phyloP scores from a whole-genome alignment of 1,140 invertebrate genomes.

The Drosophila miranda region DNA sequence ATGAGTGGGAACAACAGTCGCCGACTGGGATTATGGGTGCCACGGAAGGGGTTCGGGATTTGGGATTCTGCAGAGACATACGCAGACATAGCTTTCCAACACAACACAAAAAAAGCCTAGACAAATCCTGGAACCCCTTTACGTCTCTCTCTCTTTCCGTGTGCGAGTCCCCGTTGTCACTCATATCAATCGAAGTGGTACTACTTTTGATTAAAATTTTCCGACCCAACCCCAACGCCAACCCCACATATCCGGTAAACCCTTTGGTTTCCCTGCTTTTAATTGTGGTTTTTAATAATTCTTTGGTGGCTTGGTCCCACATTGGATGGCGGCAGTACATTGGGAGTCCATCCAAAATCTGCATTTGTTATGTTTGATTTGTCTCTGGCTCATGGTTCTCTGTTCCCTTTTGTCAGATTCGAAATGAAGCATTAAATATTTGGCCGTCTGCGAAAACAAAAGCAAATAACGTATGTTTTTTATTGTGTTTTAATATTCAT shows the following conservation, averaged over 20 bases:
- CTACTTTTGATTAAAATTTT: slow-evolving; percentile 80
- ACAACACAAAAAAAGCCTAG: slow-evolving; percentile 21
- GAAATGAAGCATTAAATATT: slow-evolving; percentile 78
- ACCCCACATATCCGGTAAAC: slow-evolving; percentile 4
- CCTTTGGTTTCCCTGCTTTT: slow-evolving; percentile 49
- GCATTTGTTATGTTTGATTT: slow-evolving; percentile 65
- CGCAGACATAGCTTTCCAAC: slow-evolving; percentile 20
- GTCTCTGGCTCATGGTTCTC: not conserved
- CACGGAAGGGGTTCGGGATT: not conserved
- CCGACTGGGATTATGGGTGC: slow-evolving; percentile 22
- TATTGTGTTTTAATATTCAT: slow-evolving; percentile 76
- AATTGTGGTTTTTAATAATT: slow-evolving; percentile 79
- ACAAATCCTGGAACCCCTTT: slow-evolving; percentile 47
- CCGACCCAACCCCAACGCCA: slow-evolving; percentile 28
- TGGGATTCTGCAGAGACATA: slow-evolving; percentile 5
- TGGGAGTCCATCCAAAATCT: slow-evolving; percentile 31
- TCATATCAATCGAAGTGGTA: slow-evolving; percentile 77
- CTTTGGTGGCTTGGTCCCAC: not conserved
- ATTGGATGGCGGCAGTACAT: not conserved
- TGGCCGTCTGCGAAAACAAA: slow-evolving; percentile 58
- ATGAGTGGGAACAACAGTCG: slow-evolving; percentile 20
- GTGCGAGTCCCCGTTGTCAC: slow-evolving; percentile 41
- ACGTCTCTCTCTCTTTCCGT: not conserved
- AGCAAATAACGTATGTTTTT: slow-evolving; percentile 72
- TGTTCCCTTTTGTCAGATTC: slow-evolving; percentile 40